These are phyloP conservation scores for Lasioglossum morio DNA, from an alignment of 2,888 invertebrate genomes.

Conservation along the genomic window DNA sequence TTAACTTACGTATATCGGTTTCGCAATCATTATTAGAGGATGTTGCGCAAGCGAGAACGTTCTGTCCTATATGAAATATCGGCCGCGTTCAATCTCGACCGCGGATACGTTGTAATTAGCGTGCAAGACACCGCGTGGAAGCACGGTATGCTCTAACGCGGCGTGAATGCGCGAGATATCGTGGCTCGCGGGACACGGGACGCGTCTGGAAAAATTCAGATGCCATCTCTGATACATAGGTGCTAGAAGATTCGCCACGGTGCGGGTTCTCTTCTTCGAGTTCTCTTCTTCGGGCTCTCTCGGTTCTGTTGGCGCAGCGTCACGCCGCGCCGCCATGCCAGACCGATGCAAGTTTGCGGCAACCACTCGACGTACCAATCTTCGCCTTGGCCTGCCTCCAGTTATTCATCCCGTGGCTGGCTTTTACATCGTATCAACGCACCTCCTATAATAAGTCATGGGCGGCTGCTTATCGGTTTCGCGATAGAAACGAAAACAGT, in stretches of 20 bases:
- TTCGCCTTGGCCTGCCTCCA: conserved; percentile 49
- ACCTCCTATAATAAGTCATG: conserved; percentile 46
- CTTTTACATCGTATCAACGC: conserved; percentile 56
- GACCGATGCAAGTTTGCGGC: conserved; percentile 47
- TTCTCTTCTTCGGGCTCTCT: not conserved
- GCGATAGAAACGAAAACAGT: conserved; percentile 47
- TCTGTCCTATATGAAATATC: conserved; percentile 68
- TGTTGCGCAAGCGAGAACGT: conserved; percentile 61
- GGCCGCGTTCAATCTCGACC: conserved; percentile 65
- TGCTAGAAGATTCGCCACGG: conserved; percentile 70
- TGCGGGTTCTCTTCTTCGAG: not conserved
- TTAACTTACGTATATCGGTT: conserved; percentile 66
- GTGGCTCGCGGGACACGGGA: conserved; percentile 65
- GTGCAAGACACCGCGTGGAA: conserved; percentile 67
- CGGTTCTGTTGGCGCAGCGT: not conserved
- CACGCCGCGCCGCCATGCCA: not conserved
- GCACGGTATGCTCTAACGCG: conserved; percentile 54
- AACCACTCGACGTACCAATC: conserved; percentile 52
- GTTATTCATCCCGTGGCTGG: conserved; percentile 38
- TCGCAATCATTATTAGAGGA: conserved; percentile 69
- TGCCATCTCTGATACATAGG: conserved; percentile 74
- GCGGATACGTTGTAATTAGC: conserved; percentile 72
- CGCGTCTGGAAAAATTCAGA: conserved; percentile 76
- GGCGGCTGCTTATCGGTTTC: conserved; percentile 34
- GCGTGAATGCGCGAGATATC: conserved; percentile 68